Conservation (phyloP, 2,797 vertebrate species). For the Bradypodion pumilum region DNA sequence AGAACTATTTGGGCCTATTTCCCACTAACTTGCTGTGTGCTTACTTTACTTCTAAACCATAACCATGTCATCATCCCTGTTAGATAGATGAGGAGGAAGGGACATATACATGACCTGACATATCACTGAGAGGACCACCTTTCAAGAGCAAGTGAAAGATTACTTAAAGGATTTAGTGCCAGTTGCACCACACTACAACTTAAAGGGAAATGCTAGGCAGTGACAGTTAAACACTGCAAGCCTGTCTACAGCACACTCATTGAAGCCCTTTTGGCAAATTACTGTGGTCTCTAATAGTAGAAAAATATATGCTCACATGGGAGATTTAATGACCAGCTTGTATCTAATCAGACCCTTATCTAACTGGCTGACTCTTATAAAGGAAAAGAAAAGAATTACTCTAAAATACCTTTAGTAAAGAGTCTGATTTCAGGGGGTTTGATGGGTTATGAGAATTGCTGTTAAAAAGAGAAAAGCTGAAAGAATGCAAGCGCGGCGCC, state of each 20-base stretch:
- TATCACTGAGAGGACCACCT: not conserved
- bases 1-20: too few species aligned
- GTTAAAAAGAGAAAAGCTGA: conserved; percentile 20
- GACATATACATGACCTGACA: not conserved
- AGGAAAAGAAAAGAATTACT: not conserved
- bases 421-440: not conserved
- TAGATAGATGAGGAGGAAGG: not conserved
- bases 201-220: not conserved
- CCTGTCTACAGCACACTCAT: not conserved
- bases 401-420: not conserved
- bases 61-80: not conserved
- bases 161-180: too few species aligned
- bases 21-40: not conserved
- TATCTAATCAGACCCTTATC: not conserved
- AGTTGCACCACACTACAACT: not conserved
- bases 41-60: not conserved
- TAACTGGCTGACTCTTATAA: not conserved
- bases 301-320: not conserved
- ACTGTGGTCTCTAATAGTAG: not conserved
- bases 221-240: not conserved
- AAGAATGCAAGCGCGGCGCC: too few species aligned
- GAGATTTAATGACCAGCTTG: not conserved
- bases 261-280: not conserved
- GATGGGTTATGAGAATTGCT: not conserved
- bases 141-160: not conserved